Evolutionary conservation across 2,113 vertebrate genomes (phyloP).

Genomic region (Athene noctua): DNA sequence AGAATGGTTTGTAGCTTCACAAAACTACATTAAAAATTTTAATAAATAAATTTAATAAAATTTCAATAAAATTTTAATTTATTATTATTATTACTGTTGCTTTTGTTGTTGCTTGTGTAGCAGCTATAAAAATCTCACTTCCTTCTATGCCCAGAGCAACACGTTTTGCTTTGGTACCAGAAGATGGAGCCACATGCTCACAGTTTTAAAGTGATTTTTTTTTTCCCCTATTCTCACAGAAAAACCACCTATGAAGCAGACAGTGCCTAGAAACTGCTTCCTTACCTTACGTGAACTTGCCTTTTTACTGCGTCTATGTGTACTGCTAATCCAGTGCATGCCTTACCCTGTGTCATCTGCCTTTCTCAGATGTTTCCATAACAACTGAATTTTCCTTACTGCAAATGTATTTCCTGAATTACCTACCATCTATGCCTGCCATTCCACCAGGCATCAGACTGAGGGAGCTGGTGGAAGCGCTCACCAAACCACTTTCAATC

Average conservation of each 20-base stretch:
- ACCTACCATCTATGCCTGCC: not conserved
- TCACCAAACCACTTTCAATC: no score
- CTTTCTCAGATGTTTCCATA: conserved; percentile 23
- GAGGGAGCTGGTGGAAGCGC: no score
- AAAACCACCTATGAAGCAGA: not conserved
- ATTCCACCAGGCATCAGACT: no score
- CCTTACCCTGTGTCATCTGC: not conserved
- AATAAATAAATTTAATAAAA: no score
- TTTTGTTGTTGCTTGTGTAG: not conserved
- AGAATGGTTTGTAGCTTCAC: not conserved
- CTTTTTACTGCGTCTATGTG: not conserved
- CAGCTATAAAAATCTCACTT: not conserved
- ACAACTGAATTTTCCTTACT: conserved; percentile 23
- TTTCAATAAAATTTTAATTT: no score
- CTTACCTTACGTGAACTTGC: conserved; percentile 46
- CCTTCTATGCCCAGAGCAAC: not conserved
- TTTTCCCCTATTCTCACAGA: fast-evolving
- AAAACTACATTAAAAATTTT: not conserved
- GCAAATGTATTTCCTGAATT: conserved; percentile 17
- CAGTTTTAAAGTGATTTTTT: not conserved
- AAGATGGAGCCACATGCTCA: conserved; percentile 53
- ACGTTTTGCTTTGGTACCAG: not conserved
- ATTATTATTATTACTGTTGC: not conserved
- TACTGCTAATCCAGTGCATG: not conserved
- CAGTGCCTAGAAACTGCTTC: not conserved